phyloP scores from a whole-genome alignment of 2,888 invertebrate genomes.

The Branchipolynoe longqiensis region DNA sequence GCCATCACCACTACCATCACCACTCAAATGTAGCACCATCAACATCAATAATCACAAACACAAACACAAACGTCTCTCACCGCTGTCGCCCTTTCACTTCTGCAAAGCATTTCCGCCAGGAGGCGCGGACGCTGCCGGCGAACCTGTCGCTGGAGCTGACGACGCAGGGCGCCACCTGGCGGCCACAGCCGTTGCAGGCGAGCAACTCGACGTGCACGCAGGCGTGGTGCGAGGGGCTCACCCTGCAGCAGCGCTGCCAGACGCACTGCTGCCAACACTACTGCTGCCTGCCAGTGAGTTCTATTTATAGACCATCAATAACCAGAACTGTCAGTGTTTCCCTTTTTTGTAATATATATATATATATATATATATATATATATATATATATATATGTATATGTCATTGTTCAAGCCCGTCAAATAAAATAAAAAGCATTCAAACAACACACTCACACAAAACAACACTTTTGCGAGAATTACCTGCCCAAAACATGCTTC shows the following conservation, averaged over 20 bases:
- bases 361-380: no score
- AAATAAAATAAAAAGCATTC: no score
- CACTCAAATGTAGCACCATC: no score
- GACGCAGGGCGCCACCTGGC: not conserved
- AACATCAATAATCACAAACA: no score
- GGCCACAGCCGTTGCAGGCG: constrained; percentile 17
- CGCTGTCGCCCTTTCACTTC: constrained; percentile 12
- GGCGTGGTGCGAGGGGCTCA: constrained; percentile 53
- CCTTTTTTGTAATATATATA: no score
- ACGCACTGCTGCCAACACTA: constrained; percentile 54
- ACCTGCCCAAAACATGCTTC: no score
- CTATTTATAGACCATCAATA: not conserved
- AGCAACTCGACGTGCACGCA: constrained; percentile 42
- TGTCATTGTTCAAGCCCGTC: no score
- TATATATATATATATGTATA: no score
- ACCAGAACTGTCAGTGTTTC: no score
- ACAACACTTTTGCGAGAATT: no score
- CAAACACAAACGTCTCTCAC: constrained; percentile 17
- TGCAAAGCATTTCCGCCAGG: constrained; percentile 58
- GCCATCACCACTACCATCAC: not conserved
- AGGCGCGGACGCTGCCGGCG: constrained; percentile 56
- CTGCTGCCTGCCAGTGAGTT: constrained; percentile 55
- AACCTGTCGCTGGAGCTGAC: constrained; percentile 54
- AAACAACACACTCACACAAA: no score
- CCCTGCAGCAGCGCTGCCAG: constrained; percentile 42